Evolutionary conservation across 1,140 invertebrate genomes (phyloP).

Genomic region (Halictus rubicundus): DNA sequence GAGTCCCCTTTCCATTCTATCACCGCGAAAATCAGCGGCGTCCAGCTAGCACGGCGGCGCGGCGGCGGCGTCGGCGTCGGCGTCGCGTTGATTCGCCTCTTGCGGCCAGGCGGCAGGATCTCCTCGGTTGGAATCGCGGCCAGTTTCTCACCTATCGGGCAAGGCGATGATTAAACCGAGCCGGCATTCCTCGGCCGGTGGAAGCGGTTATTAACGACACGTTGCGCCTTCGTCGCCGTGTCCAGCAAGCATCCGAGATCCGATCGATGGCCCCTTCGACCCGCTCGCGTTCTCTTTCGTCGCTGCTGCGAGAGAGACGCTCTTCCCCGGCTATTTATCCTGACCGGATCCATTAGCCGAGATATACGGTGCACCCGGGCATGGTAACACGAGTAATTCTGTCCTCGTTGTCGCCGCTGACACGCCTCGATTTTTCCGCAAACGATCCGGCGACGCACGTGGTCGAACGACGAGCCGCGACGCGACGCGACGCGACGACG

Average conservation of each 20-base stretch:
- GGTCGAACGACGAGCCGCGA: neutral
- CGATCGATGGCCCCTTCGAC: slow-evolving; percentile 51
- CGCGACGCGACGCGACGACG: too few species aligned
- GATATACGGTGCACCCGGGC: slow-evolving; percentile 34
- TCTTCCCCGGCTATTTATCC: slow-evolving; percentile 54
- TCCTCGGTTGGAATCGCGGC: slow-evolving; percentile 25
- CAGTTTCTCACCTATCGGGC: slow-evolving; percentile 46
- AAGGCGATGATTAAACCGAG: slow-evolving; percentile 59
- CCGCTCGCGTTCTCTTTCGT: neutral
- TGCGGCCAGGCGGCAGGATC: neutral
- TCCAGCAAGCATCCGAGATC: slow-evolving; percentile 38
- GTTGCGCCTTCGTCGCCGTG: slow-evolving; percentile 42
- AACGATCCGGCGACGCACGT: neutral
- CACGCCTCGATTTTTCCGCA: slow-evolving; percentile 24
- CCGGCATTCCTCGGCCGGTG: slow-evolving; percentile 53
- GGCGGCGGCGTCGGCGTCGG: too few species aligned
- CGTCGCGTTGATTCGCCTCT: neutral
- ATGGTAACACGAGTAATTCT: slow-evolving; percentile 58
- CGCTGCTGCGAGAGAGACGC: slow-evolving; percentile 19
- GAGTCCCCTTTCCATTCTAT: slow-evolving; percentile 26
- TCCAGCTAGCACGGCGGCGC: neutral
- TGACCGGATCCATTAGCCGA: slow-evolving; percentile 57
- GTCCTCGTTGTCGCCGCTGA: slow-evolving; percentile 30
- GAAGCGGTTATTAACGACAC: slow-evolving; percentile 62
- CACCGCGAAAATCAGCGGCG: slow-evolving; percentile 28